phyloP scores from a whole-genome alignment of 2,113 vertebrate species.

The Zosterops borbonicus region DNA sequence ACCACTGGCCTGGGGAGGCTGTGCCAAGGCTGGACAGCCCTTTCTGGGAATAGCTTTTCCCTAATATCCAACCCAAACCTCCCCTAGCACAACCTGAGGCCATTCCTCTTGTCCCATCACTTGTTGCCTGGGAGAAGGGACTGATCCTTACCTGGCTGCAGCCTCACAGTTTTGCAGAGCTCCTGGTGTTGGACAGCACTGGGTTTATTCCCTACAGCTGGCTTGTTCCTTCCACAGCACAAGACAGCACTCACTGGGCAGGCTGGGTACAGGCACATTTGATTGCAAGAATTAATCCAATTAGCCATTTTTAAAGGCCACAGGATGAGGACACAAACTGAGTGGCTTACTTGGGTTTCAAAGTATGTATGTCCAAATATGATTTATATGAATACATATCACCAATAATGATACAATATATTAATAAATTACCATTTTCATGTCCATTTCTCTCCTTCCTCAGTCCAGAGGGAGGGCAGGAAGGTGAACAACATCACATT shows the following conservation, averaged over 20 bases:
- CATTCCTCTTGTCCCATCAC: background rate
- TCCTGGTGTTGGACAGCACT: fast-evolving
- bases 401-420: background rate
- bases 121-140: background rate
- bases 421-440: background rate
- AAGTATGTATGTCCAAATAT: background rate
- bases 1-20: background rate
- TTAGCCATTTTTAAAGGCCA: background rate
- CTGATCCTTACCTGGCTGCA: background rate
- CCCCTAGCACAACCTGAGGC: background rate
- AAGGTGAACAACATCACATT: background rate
- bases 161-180: background rate
- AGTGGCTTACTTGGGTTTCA: background rate
- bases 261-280: fast-evolving
- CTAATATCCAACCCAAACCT: background rate
- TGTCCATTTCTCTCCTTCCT: background rate
- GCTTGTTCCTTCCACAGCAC: background rate
- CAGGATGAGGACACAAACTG: background rate
- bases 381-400: background rate
- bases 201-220: background rate
- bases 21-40: background rate
- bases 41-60: background rate
- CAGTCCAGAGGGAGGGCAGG: background rate
- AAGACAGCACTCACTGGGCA: fast-evolving
- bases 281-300: background rate